Conservation (phyloP, 2,113 vertebrate species). For the Brachypodius melanocephalos region DNA sequence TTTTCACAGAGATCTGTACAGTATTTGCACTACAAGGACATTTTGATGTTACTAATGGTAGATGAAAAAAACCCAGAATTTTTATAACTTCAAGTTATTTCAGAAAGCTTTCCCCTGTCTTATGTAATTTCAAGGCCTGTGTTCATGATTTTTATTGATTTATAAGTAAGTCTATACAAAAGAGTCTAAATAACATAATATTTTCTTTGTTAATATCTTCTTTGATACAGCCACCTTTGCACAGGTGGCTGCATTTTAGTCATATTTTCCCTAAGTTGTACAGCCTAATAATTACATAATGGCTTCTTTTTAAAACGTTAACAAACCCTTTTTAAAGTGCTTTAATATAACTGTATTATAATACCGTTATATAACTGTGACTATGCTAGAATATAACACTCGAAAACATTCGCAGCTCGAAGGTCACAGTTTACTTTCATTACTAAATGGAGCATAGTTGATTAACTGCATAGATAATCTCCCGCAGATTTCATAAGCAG, state of each 20-base stretch:
- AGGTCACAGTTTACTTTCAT: background rate
- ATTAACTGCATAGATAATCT: conserved; percentile 40
- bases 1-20: background rate
- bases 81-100: background rate
- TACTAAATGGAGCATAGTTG: background rate
- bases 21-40: background rate
- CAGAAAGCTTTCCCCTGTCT: background rate
- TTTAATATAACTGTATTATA: background rate
- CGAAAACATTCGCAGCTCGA: background rate
- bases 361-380: background rate
- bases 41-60: background rate
- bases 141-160: background rate
- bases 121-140: background rate
- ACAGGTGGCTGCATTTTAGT: background rate
- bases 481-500: background rate
- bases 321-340: background rate
- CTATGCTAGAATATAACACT: background rate
- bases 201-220: background rate
- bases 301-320: background rate
- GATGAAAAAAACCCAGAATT: background rate
- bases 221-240: background rate
- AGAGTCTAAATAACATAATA: background rate
- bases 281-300: background rate
- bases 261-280: background rate
- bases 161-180: background rate